Conservation (phyloP, 2,797 vertebrate genomes). For the Channallabes apus region DNA sequence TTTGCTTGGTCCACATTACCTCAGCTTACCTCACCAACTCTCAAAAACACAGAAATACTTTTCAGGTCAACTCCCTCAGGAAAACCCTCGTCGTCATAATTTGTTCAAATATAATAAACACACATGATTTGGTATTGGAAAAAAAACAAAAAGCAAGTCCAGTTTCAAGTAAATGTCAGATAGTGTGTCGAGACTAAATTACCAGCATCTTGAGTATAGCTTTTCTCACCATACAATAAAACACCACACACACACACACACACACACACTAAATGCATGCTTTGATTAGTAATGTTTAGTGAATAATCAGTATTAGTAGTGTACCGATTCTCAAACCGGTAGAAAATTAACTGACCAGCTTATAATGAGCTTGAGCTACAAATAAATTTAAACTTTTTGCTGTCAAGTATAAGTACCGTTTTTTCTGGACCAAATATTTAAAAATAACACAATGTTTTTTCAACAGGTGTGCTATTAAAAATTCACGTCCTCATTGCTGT, state of each 20-base stretch:
- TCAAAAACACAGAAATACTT: not conserved
- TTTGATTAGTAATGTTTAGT: constrained; percentile 11
- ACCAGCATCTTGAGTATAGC: constrained; percentile 1
- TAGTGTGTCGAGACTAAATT: not conserved
- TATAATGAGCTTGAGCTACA: not conserved
- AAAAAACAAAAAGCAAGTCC: not conserved
- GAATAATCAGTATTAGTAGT: not conserved
- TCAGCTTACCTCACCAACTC: not conserved
- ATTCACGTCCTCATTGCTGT: not conserved
- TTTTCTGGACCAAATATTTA: not conserved
- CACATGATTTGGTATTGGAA: not conserved
- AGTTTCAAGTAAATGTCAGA: constrained; percentile 17
- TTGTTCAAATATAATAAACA: not conserved
- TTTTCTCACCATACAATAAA: not conserved
- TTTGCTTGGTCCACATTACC: not conserved
- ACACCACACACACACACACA: not conserved
- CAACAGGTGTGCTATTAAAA: not conserved
- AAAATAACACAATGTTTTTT: not conserved
- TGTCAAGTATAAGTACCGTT: not conserved
- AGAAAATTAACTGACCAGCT: not conserved
- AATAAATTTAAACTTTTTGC: not conserved
- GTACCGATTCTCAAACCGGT: not conserved
- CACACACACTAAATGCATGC: not conserved
- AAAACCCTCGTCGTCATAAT: not conserved
- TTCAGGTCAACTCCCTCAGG: not conserved